phyloP scores from a whole-genome alignment of 2,797 vertebrate genomes.

The Smutsia temminckii region DNA sequence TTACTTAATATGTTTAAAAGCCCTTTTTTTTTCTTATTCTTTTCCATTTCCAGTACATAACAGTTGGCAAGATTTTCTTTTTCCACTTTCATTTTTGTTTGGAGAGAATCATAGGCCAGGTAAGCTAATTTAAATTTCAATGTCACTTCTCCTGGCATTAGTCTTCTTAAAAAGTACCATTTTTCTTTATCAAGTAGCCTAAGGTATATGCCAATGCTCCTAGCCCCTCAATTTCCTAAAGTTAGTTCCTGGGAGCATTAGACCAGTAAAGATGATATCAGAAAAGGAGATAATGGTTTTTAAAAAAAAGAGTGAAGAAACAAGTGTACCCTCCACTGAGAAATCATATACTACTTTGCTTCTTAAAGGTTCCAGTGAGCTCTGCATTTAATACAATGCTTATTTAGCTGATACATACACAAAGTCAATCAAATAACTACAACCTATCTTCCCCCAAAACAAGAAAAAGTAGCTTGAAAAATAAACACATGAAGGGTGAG shows the following conservation, averaged over 20 bases:
- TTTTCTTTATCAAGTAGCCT: neutral
- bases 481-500: neutral
- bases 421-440: neutral
- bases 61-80: neutral
- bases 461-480: neutral
- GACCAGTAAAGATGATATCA: neutral
- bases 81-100: conserved; percentile 71
- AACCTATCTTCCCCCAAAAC: neutral
- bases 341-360: neutral
- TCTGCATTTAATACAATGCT: neutral
- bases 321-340: neutral
- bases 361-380: neutral
- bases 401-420: neutral
- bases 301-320: neutral
- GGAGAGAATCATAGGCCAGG: conserved; percentile 55
- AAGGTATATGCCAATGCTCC: neutral
- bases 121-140: conserved; percentile 64
- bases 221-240: neutral
- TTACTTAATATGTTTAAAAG: conserved; percentile 50
- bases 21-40: neutral
- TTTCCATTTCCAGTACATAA: conserved; percentile 46
- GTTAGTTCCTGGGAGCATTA: neutral
- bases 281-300: neutral
- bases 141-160: neutral
- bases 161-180: neutral